Percentiles rank a stretch among this genome's conserved stretches.
Evolutionary conservation across 2,888 invertebrate genomes (phyloP).

Genomic region (Dynastes maya): DNA sequence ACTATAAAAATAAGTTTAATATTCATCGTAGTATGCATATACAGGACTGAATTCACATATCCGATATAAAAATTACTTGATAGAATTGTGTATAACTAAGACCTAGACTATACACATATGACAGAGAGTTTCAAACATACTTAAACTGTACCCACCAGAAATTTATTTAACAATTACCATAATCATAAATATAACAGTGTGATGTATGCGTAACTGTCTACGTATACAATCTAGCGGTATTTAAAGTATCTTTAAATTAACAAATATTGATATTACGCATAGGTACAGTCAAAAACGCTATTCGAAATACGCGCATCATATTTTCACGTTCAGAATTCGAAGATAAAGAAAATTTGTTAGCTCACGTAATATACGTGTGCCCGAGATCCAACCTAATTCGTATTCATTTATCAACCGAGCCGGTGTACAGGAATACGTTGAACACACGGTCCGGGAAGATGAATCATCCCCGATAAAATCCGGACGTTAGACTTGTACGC

Average conservation of each 20-base stretch:
- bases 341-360: not conserved
- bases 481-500: slow-evolving; percentile 36
- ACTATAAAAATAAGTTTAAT: not conserved
- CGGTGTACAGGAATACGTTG: slow-evolving; percentile 15
- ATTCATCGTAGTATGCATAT: not conserved
- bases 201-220: not conserved
- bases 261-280: not conserved
- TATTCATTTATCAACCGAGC: slow-evolving; percentile 41
- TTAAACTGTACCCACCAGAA: not conserved
- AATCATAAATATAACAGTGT: not conserved
- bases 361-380: not conserved
- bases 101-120: not conserved
- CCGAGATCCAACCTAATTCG: slow-evolving; percentile 30
- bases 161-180: not conserved
- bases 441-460: slow-evolving; percentile 43
- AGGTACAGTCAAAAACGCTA: not conserved
- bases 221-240: not conserved
- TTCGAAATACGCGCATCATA: not conserved
- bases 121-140: not conserved
- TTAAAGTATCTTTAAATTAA: not conserved
- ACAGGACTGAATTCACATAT: too few relatives aligned
- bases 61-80: not conserved
- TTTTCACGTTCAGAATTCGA: not conserved
- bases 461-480: slow-evolving; percentile 46
- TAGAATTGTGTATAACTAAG: not conserved